A percentile compares a stretch with the other conserved stretches of the same genome.
Conservation (phyloP, 2,797 vertebrate genomes). For the Acanthiza pusilla region DNA sequence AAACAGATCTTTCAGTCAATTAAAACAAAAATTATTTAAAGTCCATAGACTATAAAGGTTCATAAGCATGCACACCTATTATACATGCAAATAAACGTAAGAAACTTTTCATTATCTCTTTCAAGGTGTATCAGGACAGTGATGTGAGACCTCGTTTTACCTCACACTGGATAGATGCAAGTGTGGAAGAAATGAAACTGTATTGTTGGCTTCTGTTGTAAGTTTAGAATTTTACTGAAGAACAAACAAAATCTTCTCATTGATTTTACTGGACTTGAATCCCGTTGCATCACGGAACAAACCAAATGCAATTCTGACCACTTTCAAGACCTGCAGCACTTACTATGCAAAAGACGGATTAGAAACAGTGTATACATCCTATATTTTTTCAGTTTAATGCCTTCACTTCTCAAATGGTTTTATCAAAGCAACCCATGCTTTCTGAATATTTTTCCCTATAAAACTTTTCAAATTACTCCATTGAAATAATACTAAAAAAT, state of each 20-base stretch:
- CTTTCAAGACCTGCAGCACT: neutral
- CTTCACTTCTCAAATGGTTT: neutral
- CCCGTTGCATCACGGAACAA: neutral
- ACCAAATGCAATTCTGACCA: neutral
- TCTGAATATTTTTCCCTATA: neutral
- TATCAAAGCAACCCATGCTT: neutral
- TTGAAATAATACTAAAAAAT: neutral
- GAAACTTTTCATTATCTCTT: neutral
- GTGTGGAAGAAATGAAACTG: neutral
- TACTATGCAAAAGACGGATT: neutral
- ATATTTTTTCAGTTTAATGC: neutral
- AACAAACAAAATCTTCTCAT: neutral
- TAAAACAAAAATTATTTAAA: neutral
- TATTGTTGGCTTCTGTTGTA: neutral
- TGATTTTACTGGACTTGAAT: neutral
- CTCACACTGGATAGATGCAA: neutral
- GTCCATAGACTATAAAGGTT: neutral
- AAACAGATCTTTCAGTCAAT: neutral
- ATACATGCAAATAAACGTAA: neutral
- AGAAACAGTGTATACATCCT: neutral
- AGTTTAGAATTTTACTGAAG: neutral
- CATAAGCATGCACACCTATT: neutral
- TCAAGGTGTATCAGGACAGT: neutral
- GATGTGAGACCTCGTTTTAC: neutral
- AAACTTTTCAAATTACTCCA: neutral